These are phyloP conservation scores for Ostrea edulis DNA, from an alignment of 1,140 invertebrate species.

Conservation along the genomic window DNA sequence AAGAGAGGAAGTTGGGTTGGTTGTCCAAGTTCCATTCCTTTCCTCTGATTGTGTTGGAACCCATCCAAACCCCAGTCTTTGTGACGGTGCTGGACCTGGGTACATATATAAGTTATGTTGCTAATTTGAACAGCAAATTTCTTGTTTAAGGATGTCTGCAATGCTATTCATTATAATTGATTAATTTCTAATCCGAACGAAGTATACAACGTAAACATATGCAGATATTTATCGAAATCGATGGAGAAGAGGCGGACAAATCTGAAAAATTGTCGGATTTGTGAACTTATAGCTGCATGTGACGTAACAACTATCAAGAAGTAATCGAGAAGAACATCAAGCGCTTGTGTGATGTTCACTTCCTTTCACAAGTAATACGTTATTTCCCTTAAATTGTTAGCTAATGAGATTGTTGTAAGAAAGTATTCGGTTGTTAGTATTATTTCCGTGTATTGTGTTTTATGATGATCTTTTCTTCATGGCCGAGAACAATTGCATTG, in stretches of 20 bases:
- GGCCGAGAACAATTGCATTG: no score
- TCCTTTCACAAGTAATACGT: no score
- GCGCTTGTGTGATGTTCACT: no score
- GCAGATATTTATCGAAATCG: background rate
- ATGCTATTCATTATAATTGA: background rate
- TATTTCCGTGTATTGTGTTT: no score
- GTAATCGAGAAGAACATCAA: no score
- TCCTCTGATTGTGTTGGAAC: background rate
- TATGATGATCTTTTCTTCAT: no score
- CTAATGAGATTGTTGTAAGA: no score
- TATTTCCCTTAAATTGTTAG: no score
- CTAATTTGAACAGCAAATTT: no score
- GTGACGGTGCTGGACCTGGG: background rate
- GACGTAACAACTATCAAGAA: no score
- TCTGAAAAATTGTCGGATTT: background rate
- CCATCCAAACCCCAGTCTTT: background rate
- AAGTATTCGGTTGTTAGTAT: no score
- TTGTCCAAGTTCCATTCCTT: background rate
- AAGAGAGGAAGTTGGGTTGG: background rate
- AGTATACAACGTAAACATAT: background rate
- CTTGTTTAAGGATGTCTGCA: background rate
- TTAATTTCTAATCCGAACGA: background rate
- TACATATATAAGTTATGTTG: background rate
- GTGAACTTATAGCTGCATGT: background rate
- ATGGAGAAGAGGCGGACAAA: background rate